Percentiles rank a stretch among this genome's conserved stretches.
Conservation (phyloP, 2,113 vertebrate genomes). For the Brachionichthys hirsutus region DNA sequence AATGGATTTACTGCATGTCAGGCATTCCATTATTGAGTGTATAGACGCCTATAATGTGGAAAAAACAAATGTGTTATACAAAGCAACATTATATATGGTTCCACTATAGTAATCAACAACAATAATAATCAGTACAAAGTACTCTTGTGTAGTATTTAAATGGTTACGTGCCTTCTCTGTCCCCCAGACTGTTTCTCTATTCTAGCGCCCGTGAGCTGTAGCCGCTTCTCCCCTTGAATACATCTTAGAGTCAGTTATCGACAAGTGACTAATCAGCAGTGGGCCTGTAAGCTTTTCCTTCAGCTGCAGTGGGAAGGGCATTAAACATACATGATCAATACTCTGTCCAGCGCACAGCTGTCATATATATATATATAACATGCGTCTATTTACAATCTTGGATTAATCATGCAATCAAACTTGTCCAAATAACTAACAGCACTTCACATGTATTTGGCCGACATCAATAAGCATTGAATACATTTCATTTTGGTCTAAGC, state of each 20-base stretch:
- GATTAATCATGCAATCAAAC: conserved; percentile 36
- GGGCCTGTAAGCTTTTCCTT: conserved; percentile 49
- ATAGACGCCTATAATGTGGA: background rate
- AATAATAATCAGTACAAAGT: too few species aligned
- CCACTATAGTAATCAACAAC: too few species aligned
- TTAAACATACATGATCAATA: conserved; percentile 62
- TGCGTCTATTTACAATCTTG: conserved; percentile 23
- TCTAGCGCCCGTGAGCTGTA: conserved; percentile 27
- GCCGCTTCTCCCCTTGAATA: conserved; percentile 43
- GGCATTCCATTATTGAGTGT: background rate
- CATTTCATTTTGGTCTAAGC: too few species aligned
- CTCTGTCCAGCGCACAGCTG: conserved; percentile 30
- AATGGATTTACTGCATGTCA: too few species aligned
- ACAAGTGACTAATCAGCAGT: conserved; percentile 63
- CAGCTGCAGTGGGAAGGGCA: conserved; percentile 38
- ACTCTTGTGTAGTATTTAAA: conserved; percentile 5
- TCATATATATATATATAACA: conserved; percentile 18
- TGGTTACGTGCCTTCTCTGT: background rate
- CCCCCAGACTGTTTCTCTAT: background rate
- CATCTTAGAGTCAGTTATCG: conserved; percentile 59
- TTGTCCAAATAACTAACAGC: conserved; percentile 35
- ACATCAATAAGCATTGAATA: background rate
- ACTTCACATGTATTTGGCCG: conserved; percentile 13
- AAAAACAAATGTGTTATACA: background rate
- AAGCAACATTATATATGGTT: background rate